Evolutionary conservation across 2,797 vertebrate species (phyloP), one percentile per base, ranked within the genome.

Genomic region (Acanthopagrus latus): DNA sequence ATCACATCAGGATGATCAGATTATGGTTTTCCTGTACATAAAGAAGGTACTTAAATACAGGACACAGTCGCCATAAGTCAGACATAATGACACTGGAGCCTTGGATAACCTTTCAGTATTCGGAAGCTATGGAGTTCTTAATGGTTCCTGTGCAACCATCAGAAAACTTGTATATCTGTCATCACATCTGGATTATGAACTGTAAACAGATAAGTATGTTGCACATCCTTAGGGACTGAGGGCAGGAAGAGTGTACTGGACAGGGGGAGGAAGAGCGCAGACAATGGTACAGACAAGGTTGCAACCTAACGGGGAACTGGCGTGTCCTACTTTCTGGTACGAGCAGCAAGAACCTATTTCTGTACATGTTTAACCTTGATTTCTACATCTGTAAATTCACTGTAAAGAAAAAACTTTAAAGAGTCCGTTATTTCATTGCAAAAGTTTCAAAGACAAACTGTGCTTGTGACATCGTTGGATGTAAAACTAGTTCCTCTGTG

Each of bases 171-270:
- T 58, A 48, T 46, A 67, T 76, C 38, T 21, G 17, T 29, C 18
- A 12, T 54, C 20, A 25, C 0, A 1, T 67, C 29, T 71, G 43
- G n/a, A 65, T 80, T 69, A 59, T 67, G 33, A 63, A 60, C 46
- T 57, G 65, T 16, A 54, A 81, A 67, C 23, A 21, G 59, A 76
- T 43, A 43, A 66, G 8, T 29, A 46, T 23, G 51, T 14, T 33
- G 17, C 23, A 67, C 58, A 84, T 85, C 80, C 84, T 81, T 38
- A 50, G 62, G 59, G 74, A 67, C 50, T 52, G 48, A 25, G 9
- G n/a, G 23, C 67, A 84, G 86, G 85, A 86, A 89, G 62, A 29
- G 10, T 4, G 51, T 57, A 29, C 27, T 16, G 17, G 25, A 16
- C 33, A 46, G 74, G 71, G 11, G 51, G 44, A 38, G 51, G 63